Evolutionary conservation across 2,888 invertebrate species (phyloP).

Genomic region (Leucozona laternaria): DNA sequence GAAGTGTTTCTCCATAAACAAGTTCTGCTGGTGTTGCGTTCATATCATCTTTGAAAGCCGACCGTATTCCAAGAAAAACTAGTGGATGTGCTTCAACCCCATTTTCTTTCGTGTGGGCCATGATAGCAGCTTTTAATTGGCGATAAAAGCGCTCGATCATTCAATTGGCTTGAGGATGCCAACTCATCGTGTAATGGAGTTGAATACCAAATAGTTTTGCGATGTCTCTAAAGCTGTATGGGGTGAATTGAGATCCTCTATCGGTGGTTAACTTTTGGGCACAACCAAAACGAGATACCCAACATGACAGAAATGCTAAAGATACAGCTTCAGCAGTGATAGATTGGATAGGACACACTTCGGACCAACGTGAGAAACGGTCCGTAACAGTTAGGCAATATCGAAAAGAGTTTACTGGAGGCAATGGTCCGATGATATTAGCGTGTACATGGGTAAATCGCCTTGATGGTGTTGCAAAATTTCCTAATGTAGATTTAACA

Average conservation of each 20-base stretch:
- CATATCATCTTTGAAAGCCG: neutral
- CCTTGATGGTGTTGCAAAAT: no score
- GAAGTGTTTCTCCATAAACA: conserved; percentile 25
- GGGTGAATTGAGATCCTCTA: conserved; percentile 8
- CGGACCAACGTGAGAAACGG: neutral
- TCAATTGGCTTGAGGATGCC: conserved; percentile 9
- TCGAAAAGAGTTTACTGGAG: neutral
- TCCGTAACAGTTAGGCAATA: conserved; percentile 8
- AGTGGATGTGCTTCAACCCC: conserved; percentile 1
- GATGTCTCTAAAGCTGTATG: neutral
- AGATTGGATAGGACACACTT: neutral
- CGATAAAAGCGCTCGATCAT: conserved; percentile 1
- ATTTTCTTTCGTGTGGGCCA: neutral
- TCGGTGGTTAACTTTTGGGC: neutral
- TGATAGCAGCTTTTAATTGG: neutral
- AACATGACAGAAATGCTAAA: neutral
- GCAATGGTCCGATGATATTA: neutral
- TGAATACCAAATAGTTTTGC: conserved; percentile 4
- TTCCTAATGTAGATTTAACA: neutral
- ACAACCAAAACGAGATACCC: conserved; percentile 4
- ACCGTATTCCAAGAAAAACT: conserved; percentile 6
- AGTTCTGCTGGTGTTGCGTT: conserved; percentile 11
- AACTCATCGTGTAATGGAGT: neutral
- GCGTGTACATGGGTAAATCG: no score
- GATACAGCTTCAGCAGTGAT: neutral